Evolutionary conservation across 2,888 invertebrate genomes (phyloP), one percentile per base, ranked within the genome.

Genomic region (Eupithecia exiguata): DNA sequence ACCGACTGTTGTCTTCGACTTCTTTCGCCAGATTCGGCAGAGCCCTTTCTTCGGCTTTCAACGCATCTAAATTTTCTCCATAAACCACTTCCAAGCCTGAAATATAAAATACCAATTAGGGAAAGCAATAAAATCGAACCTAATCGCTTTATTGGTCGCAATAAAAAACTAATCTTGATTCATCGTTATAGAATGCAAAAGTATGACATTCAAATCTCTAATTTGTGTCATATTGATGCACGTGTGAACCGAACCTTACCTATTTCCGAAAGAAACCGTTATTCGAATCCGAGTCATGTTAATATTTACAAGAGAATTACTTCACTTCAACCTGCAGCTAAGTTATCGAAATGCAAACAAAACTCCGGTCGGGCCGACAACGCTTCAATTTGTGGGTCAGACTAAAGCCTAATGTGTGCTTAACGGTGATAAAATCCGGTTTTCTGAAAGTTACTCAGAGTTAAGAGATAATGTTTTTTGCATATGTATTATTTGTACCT

Each of bases 1-100:
- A 95, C 68, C 93, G 89, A 75, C 94, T 93, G 84, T 93, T 94
- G 81, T 95, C 94, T 82, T 94, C 93, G 3, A 92, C 91, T 81
- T 94, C 94, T 77, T 88, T 90, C 14, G 88, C 83, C 5, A 93
- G 85, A 71, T 87, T 91, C n/a, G 91, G 89, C 66, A 89, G 80
- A 1, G 87, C 85, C 53, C 79, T 87, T 74, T 88, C 88, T 74
- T 86, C 84, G 38, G 80, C 77, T 68, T 79, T 84, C 69, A 79
- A 80, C 77, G 76, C 83, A 77, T 81, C 77, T 12, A 80, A 66
- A 66, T 80, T 79, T 71, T 87, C 86, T 61, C 89, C 87, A 70
- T 81, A 77, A 78, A 89, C 86, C 77, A 83, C 78, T 77, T 79
- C 82, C 71, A 86, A 78, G 84, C 87, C 93, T 93, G 62, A 79